Evolutionary conservation across 2,888 invertebrate genomes (phyloP), one percentile per base, ranked within the genome.

Genomic region (Lochmaea crataegi): DNA sequence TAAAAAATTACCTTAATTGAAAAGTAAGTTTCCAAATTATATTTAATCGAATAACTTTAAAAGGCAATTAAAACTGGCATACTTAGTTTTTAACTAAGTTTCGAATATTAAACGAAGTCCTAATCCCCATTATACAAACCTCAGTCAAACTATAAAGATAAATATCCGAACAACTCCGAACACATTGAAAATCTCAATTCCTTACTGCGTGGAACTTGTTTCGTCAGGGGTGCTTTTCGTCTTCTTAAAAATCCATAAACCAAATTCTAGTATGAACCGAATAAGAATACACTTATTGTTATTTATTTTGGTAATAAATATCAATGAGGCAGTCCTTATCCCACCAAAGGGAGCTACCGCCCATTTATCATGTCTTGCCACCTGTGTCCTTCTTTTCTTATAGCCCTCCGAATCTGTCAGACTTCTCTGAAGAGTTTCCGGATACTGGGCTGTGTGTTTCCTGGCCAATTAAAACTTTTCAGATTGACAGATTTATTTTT

Each of bases 221-320:
- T 63, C 72, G 75, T 56, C 74, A 48, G 57, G 73, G 75, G 73
- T 71, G 68, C 69, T 45, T 69, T 77, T 71, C 76, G 72, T 73
- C 77, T 79, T 75, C 70, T 75, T 72, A 74, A 76, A 76, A 78
- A 77, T 78, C 79, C 78, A 78, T 79, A 76, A 81, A 80, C 80
- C 79, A 81, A 80, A 81, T 82, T 81, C 78, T 74, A 75, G 79
- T 82, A 82, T 83, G 82, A 83, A 83, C 82, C 82, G 83, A 83
- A 84, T 85, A 84, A 84, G 83, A 83, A 84, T 78, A 81, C 80
- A 81, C 83, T 84, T 82, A 85, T 85, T 85, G 84, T 85, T 85
- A 85, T 86, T 86, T 86, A 86, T 85, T 83, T 80, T 80, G 78
- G 83, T 83, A 83, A 86, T 86, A 86, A 86, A 86, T 85, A 85